Evolutionary conservation across 2,888 invertebrate species (phyloP).

Genomic region (Pterostichus niger): DNA sequence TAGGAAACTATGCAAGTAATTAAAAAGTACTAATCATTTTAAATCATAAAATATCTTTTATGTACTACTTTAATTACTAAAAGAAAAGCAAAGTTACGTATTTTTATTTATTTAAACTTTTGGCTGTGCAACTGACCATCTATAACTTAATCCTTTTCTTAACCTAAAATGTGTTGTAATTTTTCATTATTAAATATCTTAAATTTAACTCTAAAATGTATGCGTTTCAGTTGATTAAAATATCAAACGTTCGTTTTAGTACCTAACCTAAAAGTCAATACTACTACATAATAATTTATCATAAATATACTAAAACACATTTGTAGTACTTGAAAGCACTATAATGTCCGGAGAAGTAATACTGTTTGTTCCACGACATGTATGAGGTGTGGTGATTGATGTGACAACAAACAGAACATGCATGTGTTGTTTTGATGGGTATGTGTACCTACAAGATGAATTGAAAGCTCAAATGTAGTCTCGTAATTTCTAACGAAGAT

Average conservation of each 20-base stretch:
- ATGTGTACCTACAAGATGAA: slow-evolving; percentile 39
- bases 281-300: too few relatives aligned
- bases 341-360: slow-evolving; percentile 21
- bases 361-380: slow-evolving; percentile 17
- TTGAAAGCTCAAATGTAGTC: slow-evolving; percentile 33
- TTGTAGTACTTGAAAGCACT: slow-evolving; percentile 11
- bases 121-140: too few relatives aligned
- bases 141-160: too few relatives aligned
- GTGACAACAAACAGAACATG: slow-evolving; percentile 36
- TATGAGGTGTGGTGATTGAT: slow-evolving; percentile 53
- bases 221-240: too few relatives aligned
- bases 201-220: too few relatives aligned
- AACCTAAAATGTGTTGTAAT: too few relatives aligned
- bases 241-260: too few relatives aligned
- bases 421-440: slow-evolving; percentile 31
- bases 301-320: slow-evolving; percentile 15
- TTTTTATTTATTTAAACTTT: too few relatives aligned
- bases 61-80: neutral
- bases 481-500: neutral
- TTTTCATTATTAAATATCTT: too few relatives aligned
- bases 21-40: slow-evolving; percentile 26
- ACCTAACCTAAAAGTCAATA: too few relatives aligned
- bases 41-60: neutral
- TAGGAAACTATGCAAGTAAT: slow-evolving; percentile 46
- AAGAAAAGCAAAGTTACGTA: too few relatives aligned